Base-by-base conservation (phyloP, 1,140 invertebrate genomes). In the Xylocopa sonorina region DNA sequence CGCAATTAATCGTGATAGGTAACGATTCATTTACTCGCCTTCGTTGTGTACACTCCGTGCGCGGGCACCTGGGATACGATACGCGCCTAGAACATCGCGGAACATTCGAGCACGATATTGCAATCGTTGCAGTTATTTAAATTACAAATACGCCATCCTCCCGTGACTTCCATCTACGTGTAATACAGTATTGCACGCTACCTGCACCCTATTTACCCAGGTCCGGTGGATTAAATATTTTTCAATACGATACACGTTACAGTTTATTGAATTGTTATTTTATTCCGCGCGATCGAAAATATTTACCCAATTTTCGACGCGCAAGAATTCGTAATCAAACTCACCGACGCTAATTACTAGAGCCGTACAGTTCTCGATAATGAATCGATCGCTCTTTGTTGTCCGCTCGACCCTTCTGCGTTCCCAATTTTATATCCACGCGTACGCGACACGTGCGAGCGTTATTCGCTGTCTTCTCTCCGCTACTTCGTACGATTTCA, bases 191-290 rank as follows among this genome's bases (percentile, higher is more conserved):
- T 69, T 69, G 75, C 53, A 16, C 53, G 57, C 21, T 21, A 46
- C 14, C 67, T 6, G n/a, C 14, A 32, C 7, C 6, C 46, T 71
- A 50, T 63, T 78, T 63, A 50, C 38, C 32, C 48, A 7, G n/a
- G 16, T 12, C 12, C 16, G 27, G 27, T 18, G 27, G 34, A 64
- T 78, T 48, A 18, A 48, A 78, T 55, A 73, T 73, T 78, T 78
- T 78, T 72, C 69, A 46, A 9, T 27, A 5, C 50, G 24, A 51
- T 50, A 21, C 43, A 0, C 12, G 64, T 43, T 64, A 72, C 75
- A 60, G 38, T 73, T 78, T 72, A 72, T 73, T 21, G 50, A 72
- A 78, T 73, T 63, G 69, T 73, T 78, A 78, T 78, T 78, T 73
- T 48, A 29, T 57, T 46, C 34, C 3, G 41, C 18, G 4, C 55